These are phyloP conservation scores for Calidris pygmaea DNA, from an alignment of 2,113 vertebrate species.

Conservation along the genomic window DNA sequence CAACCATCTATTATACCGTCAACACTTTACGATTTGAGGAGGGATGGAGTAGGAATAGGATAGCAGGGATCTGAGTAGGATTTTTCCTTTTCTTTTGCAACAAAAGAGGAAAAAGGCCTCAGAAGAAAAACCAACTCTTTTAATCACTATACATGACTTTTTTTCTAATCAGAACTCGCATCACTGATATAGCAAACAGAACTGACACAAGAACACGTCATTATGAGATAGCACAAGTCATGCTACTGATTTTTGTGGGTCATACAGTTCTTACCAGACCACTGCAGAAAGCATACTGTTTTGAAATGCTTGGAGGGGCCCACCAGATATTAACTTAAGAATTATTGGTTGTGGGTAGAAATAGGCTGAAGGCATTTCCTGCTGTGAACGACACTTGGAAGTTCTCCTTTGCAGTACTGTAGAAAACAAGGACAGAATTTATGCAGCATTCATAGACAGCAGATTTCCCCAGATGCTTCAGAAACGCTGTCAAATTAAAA, in stretches of 20 bases:
- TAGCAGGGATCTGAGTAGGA: neutral
- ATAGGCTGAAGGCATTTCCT: slow-evolving; percentile 60
- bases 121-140: neutral
- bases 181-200: neutral
- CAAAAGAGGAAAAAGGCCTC: neutral
- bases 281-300: slow-evolving; percentile 2
- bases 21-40: neutral
- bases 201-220: neutral
- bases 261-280: neutral
- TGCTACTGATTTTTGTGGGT: neutral
- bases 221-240: neutral
- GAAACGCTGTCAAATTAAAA: slow-evolving; percentile 63
- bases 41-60: neutral
- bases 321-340: slow-evolving; percentile 55
- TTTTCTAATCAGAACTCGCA: neutral
- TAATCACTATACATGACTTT: neutral
- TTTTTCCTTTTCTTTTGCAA: neutral
- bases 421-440: slow-evolving; percentile 43
- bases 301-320: slow-evolving; percentile 40
- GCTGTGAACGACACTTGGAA: slow-evolving; percentile 31
- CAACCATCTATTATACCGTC: neutral
- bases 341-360: slow-evolving; percentile 67
- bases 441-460: slow-evolving; percentile 33
- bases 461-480: slow-evolving; percentile 57
- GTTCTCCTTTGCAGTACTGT: slow-evolving; percentile 15